Conservation (phyloP, 1,140 invertebrate genomes). For the Aphelenchoides besseyi region DNA sequence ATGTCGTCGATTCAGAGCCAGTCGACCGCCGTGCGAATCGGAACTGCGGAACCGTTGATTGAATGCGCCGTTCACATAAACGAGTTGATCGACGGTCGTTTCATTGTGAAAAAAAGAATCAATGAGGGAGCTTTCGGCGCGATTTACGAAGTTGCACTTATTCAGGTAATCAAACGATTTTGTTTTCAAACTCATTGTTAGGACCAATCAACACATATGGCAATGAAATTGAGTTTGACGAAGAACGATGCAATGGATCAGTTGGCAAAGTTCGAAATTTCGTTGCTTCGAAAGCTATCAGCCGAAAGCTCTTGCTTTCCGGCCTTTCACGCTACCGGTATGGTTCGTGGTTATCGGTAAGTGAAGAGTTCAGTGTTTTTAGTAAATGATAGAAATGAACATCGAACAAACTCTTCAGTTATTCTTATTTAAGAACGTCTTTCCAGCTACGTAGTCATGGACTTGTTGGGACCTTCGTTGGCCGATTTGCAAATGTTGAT, state of each 20-base stretch:
- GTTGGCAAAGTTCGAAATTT: conserved; percentile 2
- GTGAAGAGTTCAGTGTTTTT: too few relatives aligned
- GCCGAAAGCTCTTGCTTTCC: not conserved
- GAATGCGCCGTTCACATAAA: not conserved
- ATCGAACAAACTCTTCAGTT: too few relatives aligned
- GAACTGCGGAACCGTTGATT: too few relatives aligned
- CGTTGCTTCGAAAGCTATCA: conserved; percentile 9
- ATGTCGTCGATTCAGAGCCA: too few relatives aligned
- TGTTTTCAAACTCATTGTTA: not conserved
- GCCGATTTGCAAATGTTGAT: conserved; percentile 6
- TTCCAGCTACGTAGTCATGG: conserved; percentile 9
- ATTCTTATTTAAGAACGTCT: too few relatives aligned
- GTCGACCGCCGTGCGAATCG: too few relatives aligned
- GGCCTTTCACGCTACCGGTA: not conserved
- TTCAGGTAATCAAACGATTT: too few relatives aligned
- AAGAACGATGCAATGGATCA: conserved; percentile 4
- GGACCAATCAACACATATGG: not conserved
- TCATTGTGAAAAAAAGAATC: not conserved
- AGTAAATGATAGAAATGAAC: too few relatives aligned
- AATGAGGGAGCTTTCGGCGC: conserved; percentile 19
- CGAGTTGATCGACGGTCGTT: not conserved
- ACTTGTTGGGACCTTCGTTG: conserved; percentile 15
- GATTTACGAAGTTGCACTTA: conserved; percentile 8
- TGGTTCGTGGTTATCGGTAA: conserved; percentile 1
- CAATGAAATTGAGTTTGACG: conserved; percentile 19